phyloP scores from a whole-genome alignment of 2,797 vertebrate genomes.

The Acipenser ruthenus region DNA sequence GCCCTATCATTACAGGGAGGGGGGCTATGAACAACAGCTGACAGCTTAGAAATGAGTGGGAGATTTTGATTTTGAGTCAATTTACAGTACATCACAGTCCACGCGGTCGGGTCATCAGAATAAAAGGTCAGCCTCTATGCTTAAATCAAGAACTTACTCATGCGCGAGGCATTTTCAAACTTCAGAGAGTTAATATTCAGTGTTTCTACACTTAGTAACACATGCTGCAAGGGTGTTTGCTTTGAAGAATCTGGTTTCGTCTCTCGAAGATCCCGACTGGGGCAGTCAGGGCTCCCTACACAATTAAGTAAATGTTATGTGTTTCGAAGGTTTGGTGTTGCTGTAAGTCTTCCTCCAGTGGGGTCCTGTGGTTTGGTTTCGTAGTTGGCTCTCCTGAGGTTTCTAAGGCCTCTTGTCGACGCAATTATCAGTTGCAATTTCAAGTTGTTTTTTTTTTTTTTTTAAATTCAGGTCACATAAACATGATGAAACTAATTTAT shows the following conservation, averaged over 20 bases:
- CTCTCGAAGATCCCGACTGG: slow-evolving; percentile 20
- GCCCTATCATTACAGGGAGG: no score
- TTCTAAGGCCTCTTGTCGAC: background rate
- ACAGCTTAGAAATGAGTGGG: no score
- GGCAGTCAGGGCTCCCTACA: slow-evolving; percentile 16
- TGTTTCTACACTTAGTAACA: slow-evolving; percentile 13
- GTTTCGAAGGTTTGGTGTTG: background rate
- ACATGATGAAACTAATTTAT: no score
- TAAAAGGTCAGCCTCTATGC: no score
- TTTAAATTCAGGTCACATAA: no score
- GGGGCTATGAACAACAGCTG: no score
- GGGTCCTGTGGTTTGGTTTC: background rate
- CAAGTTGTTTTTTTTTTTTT: background rate
- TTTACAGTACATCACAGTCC: no score
- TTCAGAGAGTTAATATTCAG: slow-evolving; percentile 7
- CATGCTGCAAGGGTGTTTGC: slow-evolving; percentile 43
- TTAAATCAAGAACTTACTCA: no score
- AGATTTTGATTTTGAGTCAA: no score
- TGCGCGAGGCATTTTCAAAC: background rate
- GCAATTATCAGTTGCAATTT: background rate
- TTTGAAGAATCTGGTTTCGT: slow-evolving; percentile 27
- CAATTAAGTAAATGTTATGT: no score
- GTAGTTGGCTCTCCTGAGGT: background rate
- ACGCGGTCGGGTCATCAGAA: no score
- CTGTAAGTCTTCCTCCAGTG: background rate